Base-by-base conservation (phyloP, 2,113 vertebrate species). In the Sinocyclocheilus rhinocerous region DNA sequence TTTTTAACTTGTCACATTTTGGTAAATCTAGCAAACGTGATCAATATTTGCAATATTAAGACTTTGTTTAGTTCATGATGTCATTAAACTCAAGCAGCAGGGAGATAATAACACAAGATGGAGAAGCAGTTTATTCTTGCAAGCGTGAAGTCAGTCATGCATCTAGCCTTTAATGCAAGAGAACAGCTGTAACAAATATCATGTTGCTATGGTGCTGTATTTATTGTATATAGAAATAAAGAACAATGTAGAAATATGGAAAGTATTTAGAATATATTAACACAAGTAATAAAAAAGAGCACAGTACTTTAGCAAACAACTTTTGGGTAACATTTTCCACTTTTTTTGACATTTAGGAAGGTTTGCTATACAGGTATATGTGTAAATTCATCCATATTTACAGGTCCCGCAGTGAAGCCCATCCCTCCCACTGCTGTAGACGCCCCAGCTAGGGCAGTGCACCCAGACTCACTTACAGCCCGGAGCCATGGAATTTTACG, bases 401-500 rank as follows among this genome's bases (percentile, higher is more conserved):
- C 72, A 83, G 20, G 29, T 82, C 9, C 85, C 92, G 91, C 84
- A 85, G 85, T 76, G 77, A 89, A 85, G 61, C 4, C 89, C 8
- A 63, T 65, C n/a, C 91, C 93, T 57, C 95, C 93, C 0, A 91
- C 94, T 0, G 90, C 94, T 87, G 94, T 94, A 91, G 91, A 94
- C 90, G 93, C 92, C 87, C 93, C 95, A 79, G 95, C 93, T 86
- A 93, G 94, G 0, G 87, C 95, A 73, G 92, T 93, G 36, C 94
- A 94, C 78, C 86, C 93, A 57, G 84, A 90, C 85, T 90, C 94
- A 13, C 92, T 95, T 87, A 96, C 92, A 85, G 94, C 96, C 1
- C 91, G 94, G 81, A 95, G 92, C 0, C 93, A 96, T 78, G 96
- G 96, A 79, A 59, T 98, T 0, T 90, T 96, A 80, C 91, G 94